Base-by-base conservation (phyloP, 1,140 invertebrate genomes). In the Magallana angulata region DNA sequence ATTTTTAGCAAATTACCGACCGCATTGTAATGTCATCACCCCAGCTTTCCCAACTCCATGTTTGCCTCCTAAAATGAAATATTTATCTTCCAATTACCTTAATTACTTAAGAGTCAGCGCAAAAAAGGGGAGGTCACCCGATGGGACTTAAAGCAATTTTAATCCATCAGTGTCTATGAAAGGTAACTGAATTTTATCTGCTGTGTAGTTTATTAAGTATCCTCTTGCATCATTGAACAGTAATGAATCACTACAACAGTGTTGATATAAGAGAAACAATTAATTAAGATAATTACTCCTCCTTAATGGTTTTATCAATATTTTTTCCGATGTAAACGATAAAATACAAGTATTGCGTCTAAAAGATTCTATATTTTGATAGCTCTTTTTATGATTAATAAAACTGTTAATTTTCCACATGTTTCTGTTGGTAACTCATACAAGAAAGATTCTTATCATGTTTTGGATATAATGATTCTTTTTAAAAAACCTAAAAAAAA, bases 221-320 rank as follows among this genome's bases (percentile, higher is more conserved):
- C 68, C 68, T 76, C 68, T 76, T 76, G 68, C 68, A 76, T 76
- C 68, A 76, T 76, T 76, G 68, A 76, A 76, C 68, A 76, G 68
- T 76, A 76, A 76, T 76, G 68, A 76, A 76, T 76, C 68, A 76
- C 68, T 9, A 24, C 24, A 11, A 12, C 68, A 24, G 3, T 76
- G 68, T 76, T 76, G 68, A 76, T 76, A 76, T 76, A 36, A 24
- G 24, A 30, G 24, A 76, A 76, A 30, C 24, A 24, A 71, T 71
- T 71, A 71, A 76, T 76, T 76, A 76, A 76, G 68, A 76, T 36
- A 76, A 76, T 76, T 76, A 76, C 68, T 76, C 68, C 24, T 30
- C 36, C 68, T 76, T 30, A 76, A 76, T 76, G 9, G 68, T 36
- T 76, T 30, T 76, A 76, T 76, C 68, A 76, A 76, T 76, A 76